phyloP scores from a whole-genome alignment of 2,797 vertebrate genomes.

The Leuciscus waleckii region DNA sequence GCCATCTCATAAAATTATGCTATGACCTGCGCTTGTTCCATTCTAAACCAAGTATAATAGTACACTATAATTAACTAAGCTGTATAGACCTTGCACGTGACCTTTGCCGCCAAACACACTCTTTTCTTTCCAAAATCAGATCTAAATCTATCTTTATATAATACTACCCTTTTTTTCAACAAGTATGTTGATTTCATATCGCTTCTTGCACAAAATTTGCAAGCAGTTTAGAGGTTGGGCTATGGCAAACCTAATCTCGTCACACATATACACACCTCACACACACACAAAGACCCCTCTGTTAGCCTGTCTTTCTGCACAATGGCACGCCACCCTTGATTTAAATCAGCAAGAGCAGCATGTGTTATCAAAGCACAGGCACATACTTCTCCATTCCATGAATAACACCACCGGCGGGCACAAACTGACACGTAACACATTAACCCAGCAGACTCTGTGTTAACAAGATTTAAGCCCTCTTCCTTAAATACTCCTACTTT shows the following conservation, averaged over 20 bases:
- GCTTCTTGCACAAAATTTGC: slow-evolving; percentile 16
- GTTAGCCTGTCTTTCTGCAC: slow-evolving; percentile 50
- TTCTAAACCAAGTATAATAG: neutral
- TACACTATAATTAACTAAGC: neutral
- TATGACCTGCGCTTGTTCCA: neutral
- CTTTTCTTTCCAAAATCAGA: neutral
- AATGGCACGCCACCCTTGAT: slow-evolving; percentile 40
- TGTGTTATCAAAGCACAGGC: slow-evolving; percentile 63
- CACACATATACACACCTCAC: slow-evolving; percentile 28
- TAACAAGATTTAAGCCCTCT: neutral
- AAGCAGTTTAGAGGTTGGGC: neutral
- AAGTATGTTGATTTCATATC: slow-evolving; percentile 10
- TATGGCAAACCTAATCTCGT: slow-evolving; percentile 12
- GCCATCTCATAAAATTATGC: too few species aligned
- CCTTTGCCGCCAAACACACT: neutral
- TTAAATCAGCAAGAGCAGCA: slow-evolving; percentile 46
- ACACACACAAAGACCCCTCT: slow-evolving; percentile 35
- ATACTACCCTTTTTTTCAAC: neutral
- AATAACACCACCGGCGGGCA: slow-evolving; percentile 33
- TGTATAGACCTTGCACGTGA: neutral
- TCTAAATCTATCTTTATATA: neutral
- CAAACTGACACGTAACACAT: slow-evolving; percentile 38
- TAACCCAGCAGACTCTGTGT: slow-evolving; percentile 3
- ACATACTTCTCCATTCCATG: slow-evolving; percentile 50
- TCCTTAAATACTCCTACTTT: neutral